Percentiles rank a stretch among this genome's conserved stretches.
These are phyloP conservation scores for Cotesia vestalis DNA, from an alignment of 1,140 invertebrate species.

Conservation along the genomic window DNA sequence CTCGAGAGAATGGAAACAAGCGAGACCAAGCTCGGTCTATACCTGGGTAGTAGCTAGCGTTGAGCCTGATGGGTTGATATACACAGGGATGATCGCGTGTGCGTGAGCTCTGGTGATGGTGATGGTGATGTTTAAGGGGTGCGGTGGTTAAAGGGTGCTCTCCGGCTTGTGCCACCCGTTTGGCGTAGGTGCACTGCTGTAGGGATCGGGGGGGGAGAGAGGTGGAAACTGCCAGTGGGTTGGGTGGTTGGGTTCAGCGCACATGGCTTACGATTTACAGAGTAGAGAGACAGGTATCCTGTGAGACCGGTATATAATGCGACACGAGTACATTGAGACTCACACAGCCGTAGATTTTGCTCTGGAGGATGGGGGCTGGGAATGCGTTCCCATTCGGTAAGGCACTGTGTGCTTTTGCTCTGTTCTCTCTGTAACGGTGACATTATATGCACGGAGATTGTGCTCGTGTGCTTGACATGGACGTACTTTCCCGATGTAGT, in stretches of 20 bases:
- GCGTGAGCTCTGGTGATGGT: slow-evolving; percentile 26
- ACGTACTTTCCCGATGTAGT: no score
- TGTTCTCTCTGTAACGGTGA: neutral
- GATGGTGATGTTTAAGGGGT: slow-evolving; percentile 28
- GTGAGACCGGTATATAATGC: slow-evolving; percentile 6
- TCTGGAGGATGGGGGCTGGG: neutral
- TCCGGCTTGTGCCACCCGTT: slow-evolving; percentile 9
- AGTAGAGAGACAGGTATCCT: slow-evolving; percentile 44
- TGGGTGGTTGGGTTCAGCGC: slow-evolving; percentile 31
- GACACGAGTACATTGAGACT: no score
- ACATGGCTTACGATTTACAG: slow-evolving; percentile 43
- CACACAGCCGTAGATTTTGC: no score
- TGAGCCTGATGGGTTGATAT: neutral
- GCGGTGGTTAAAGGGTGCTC: neutral
- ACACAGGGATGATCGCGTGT: slow-evolving; percentile 27
- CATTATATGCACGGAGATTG: slow-evolving; percentile 9
- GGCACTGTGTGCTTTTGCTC: no score
- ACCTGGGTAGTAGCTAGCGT: neutral
- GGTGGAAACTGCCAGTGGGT: slow-evolving; percentile 7
- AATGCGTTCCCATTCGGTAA: neutral
- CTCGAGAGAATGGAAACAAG: neutral
- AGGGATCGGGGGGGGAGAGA: neutral
- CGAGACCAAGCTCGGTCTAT: neutral
- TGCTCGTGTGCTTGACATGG: no score
- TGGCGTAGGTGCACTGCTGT: slow-evolving; percentile 1